Percentiles rank a stretch among this genome's conserved stretches.
Conservation (phyloP, 2,888 invertebrate genomes). For the Xylota sylvarum region DNA sequence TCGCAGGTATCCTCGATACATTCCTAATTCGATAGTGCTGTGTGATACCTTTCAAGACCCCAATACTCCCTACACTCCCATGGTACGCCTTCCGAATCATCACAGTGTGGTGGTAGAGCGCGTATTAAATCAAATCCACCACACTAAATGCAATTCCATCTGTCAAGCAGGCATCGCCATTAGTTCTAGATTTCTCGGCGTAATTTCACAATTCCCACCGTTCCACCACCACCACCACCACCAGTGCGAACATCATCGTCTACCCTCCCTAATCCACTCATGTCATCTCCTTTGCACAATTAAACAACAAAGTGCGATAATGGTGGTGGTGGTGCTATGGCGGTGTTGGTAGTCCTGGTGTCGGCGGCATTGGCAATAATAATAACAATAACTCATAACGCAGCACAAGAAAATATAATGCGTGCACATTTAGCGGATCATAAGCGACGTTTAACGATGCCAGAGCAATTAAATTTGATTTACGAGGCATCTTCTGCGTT, state of each 20-base stretch:
- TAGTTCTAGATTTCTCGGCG: slow-evolving; percentile 17
- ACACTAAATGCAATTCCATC: slow-evolving; percentile 30
- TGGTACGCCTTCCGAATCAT: slow-evolving; percentile 17
- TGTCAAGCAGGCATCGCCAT: slow-evolving; percentile 50
- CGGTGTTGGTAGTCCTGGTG: slow-evolving; percentile 34
- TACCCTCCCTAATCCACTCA: slow-evolving; percentile 21
- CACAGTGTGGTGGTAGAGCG: background rate
- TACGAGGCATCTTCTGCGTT: slow-evolving; percentile 69
- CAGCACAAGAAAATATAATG: slow-evolving; percentile 71
- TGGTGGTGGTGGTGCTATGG: background rate
- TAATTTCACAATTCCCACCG: slow-evolving; percentile 46
- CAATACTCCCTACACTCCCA: background rate
- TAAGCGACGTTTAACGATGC: slow-evolving; percentile 78
- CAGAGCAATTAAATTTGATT: slow-evolving; percentile 78
- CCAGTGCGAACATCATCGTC: slow-evolving; percentile 20
- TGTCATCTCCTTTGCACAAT: slow-evolving; percentile 61
- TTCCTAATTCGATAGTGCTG: background rate
- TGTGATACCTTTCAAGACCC: background rate
- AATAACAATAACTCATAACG: slow-evolving; percentile 77
- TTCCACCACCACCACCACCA: slow-evolving; percentile 13
- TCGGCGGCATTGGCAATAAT: slow-evolving; percentile 68
- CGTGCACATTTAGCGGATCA: slow-evolving; percentile 77
- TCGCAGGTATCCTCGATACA: background rate
- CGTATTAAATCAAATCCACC: slow-evolving; percentile 38
- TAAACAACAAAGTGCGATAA: slow-evolving; percentile 56